Evolutionary conservation across 1,140 invertebrate species (phyloP), one percentile per base, ranked within the genome.

Genomic region (Panonychus citri): DNA sequence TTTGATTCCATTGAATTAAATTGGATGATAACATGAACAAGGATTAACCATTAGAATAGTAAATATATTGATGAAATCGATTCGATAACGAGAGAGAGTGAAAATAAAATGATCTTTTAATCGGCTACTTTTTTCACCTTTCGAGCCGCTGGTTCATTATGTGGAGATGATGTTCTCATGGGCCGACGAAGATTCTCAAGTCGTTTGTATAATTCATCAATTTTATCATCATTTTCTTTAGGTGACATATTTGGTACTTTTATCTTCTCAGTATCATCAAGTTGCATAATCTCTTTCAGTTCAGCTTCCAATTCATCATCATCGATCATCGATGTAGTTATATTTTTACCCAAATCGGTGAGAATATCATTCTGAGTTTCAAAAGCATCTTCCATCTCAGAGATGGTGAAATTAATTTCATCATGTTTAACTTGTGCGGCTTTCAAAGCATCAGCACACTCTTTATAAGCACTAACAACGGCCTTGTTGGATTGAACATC

Each of bases 351-450:
- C 7, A 46, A 24, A 19, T 46, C 43, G n/a, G 8, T 21, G n/a
- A 21, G n/a, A 46, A 46, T 8, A 13, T 46, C 43, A 46, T 46
- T 46, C 10, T 25, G 26, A 17, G 21, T 28, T 43, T 52, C 26
- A 3, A 59, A 12, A 26, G 43, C 56, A 21, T 59, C 58, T 24
- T 59, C 58, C 3, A 59, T 25, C 5, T 51, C 19, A 3, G 39
- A n/a, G 4, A 59, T 40, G 3, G 46, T 51, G 21, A 39, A 37
- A 30, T 59, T 53, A 24, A 59, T 12, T 15, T 56, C 54, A 15
- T 49, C 19, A 7, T 28, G 34, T 25, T 30, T 43, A 24, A 46
- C 2, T 13, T 51, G 21, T 15, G 58, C 37, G 39, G 27, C n/a
- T 28, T 59, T 59, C 10, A 59, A 24, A 17, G 30, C 49, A 43